These are phyloP conservation scores for Bolinopsis microptera DNA, from an alignment of 37 sponge, comb jelly and placozoan species.

Conservation along the genomic window DNA sequence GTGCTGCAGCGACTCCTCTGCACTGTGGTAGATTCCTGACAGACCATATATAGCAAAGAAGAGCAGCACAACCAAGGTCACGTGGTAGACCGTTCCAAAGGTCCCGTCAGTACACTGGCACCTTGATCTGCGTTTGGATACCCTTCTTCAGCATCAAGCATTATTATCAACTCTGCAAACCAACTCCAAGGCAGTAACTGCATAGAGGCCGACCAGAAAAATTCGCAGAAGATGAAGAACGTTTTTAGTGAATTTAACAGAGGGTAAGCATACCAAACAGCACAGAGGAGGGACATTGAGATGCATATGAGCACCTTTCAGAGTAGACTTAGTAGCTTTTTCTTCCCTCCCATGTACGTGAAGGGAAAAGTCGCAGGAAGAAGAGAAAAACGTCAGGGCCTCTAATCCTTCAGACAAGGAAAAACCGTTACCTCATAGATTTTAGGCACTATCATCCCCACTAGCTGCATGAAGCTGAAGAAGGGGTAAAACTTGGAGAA, in stretches of 20 bases:
- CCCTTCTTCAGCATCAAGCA: neutral
- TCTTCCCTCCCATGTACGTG: conserved; percentile 25
- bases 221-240: conserved; percentile 44
- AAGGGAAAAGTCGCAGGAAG: neutral
- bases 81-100: neutral
- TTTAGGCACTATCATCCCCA: neutral
- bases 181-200: neutral
- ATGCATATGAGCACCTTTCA: conserved; percentile 12
- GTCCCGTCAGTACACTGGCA: neutral
- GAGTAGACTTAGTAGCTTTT: neutral
- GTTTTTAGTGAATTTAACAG: neutral
- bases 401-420: neutral
- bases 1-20: conserved; percentile 13
- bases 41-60: conserved; percentile 1
- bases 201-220: conserved; percentile 27
- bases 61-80: neutral
- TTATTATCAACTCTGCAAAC: neutral
- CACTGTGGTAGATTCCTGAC: conserved; percentile 22
- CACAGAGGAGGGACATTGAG: neutral
- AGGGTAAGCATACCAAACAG: neutral
- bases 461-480: neutral
- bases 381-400: neutral
- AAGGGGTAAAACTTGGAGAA: conserved; percentile 37
- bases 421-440: neutral
- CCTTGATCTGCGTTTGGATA: too few species aligned